Base-by-base conservation (phyloP, 1,140 invertebrate species). In the Drosophila guanche region DNA sequence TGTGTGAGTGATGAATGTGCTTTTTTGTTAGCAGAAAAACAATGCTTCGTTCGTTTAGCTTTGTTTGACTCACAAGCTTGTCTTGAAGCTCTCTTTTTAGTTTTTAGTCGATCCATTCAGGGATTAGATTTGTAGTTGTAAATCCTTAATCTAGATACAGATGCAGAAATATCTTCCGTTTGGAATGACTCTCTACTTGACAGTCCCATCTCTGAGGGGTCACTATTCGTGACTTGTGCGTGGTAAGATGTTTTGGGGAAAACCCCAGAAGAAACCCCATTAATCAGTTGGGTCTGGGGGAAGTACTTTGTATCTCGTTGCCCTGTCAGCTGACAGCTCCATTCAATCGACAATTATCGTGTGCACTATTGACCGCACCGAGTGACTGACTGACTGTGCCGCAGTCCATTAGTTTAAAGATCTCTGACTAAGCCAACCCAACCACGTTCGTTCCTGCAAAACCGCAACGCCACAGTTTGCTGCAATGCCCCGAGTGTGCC, bases 301-400 rank as follows among this genome's bases (percentile, higher is more conserved):
- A n/a, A 55, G 27, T 12, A n/a, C 5, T 2, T 4, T 16, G 16
- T 20, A 20, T 20, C 2, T 1, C 58, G 40, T 4, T 8, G 20
- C 1, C 37, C 29, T 14, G 74, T 83, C 62, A 83, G 62, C 54
- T 81, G 80, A 86, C 76, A 80, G 70, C 69, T 76, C 56, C 68
- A 69, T 86, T 86, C 42, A 68, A 65, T 62, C 63, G 51, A 56
- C 68, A 80, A 85, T 77, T 80, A 81, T 81, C 77, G 45, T 60
- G 47, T 86, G 80, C 80, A 66, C 77, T 73, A 61, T 76, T 69
- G 76, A 72, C 76, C 71, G 50, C 70, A 73, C 48, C 5, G 40
- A n/a, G 43, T 10, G 5, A 10, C 12, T 12, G 16, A 20, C 16
- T 20, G 16, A 20, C 16, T 12, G 56, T 40, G 23, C 33, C 25